These are phyloP conservation scores for Siphamia tubifer DNA, from an alignment of 2,113 vertebrate genomes.

Conservation along the genomic window DNA sequence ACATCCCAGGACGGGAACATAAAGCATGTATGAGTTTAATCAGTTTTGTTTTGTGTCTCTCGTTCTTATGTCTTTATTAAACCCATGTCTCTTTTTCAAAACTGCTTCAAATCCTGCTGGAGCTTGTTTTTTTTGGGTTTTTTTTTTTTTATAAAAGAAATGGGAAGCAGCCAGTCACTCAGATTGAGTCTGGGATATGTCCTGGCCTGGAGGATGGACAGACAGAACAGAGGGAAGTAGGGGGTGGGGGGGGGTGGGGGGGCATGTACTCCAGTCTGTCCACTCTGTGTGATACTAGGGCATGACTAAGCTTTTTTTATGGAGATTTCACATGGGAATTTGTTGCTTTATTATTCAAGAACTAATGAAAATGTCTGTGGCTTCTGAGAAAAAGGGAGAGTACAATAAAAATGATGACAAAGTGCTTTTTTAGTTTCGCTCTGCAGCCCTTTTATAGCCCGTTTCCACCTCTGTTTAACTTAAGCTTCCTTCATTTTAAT, in stretches of 20 bases:
- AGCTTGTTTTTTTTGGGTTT: no score
- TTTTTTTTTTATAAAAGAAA: constrained; percentile 29
- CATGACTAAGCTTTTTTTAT: not conserved
- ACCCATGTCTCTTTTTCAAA: constrained; percentile 28
- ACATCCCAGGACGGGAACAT: no score
- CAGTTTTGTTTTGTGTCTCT: constrained; percentile 2
- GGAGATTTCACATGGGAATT: constrained; percentile 29
- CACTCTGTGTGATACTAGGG: no score
- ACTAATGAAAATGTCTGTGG: not conserved
- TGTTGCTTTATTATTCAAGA: constrained; percentile 1
- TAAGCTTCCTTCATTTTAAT: not conserved
- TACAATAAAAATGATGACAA: constrained; percentile 19
- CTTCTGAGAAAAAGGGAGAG: not conserved
- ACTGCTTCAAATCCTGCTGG: constrained; percentile 45
- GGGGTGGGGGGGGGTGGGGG: no score
- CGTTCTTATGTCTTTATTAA: constrained; percentile 34
- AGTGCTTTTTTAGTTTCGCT: constrained; percentile 12
- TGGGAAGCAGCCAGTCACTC: constrained; percentile 37
- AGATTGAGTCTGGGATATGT: constrained; percentile 27
- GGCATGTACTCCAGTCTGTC: no score
- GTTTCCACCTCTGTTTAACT: constrained; percentile 1
- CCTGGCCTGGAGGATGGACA: constrained; percentile 26
- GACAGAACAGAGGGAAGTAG: not conserved
- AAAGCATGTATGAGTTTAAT: no score
- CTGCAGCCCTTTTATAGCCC: not conserved